Conservation (phyloP, 2,888 invertebrate species). For the Ormyrus pomaceus region DNA sequence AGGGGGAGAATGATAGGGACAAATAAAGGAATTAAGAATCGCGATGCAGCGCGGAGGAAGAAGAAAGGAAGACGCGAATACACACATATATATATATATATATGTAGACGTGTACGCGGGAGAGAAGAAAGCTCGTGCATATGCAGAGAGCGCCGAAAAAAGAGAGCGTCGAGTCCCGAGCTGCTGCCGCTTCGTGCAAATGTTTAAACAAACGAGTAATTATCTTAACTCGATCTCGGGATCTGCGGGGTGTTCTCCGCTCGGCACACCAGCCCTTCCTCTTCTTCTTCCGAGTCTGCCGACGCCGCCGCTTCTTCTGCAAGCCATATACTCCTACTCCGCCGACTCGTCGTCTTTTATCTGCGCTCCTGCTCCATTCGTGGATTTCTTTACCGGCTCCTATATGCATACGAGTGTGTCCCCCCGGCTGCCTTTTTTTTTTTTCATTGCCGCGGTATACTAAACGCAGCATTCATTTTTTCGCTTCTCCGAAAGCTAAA, state of each 20-base stretch:
- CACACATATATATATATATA: not conserved
- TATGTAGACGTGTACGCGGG: constrained; percentile 5
- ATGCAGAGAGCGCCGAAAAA: constrained; percentile 58
- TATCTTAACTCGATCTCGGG: constrained; percentile 73
- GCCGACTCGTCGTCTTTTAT: constrained; percentile 11
- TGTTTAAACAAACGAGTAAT: constrained; percentile 75
- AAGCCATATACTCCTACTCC: not conserved
- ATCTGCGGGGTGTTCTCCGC: constrained; percentile 63
- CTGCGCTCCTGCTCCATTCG: not conserved
- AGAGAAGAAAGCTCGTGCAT: not conserved
- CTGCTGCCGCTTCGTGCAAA: constrained; percentile 66
- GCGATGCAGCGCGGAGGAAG: constrained; percentile 1
- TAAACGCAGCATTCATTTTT: too few relatives aligned
- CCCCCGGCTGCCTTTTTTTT: too few relatives aligned
- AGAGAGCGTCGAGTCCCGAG: constrained; percentile 58
- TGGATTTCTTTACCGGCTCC: too few relatives aligned
- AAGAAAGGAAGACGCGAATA: not conserved
- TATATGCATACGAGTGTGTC: too few relatives aligned
- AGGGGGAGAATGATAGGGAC: constrained; percentile 2
- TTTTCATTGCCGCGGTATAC: too few relatives aligned
- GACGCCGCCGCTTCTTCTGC: not conserved
- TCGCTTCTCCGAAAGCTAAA: too few relatives aligned
- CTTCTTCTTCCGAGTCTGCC: constrained; percentile 37
- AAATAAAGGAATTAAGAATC: constrained; percentile 48
- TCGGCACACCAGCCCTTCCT: constrained; percentile 37